Conservation (phyloP, 2,113 vertebrate genomes). For the Pseudolaguvia tuberculata region DNA sequence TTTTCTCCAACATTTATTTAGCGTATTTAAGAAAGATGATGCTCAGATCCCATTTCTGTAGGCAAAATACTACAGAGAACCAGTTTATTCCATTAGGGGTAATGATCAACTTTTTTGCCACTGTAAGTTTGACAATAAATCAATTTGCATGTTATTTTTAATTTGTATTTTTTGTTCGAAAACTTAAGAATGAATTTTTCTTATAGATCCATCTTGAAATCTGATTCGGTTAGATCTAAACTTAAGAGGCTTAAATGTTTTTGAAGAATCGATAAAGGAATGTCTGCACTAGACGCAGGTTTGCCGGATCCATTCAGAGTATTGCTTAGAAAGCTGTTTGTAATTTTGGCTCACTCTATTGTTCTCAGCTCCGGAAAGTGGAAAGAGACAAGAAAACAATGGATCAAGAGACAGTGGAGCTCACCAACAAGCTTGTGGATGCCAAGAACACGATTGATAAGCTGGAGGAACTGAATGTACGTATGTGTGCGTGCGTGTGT, state of each 20-base stretch:
- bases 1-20: too few relatives aligned
- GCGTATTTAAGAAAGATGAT: too few relatives aligned
- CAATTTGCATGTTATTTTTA: too few relatives aligned
- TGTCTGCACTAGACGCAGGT: background rate
- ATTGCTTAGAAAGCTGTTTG: background rate
- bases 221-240: constrained; percentile 14
- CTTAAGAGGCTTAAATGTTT: background rate
- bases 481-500: constrained; percentile 39
- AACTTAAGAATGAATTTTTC: too few relatives aligned
- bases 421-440: constrained; percentile 94
- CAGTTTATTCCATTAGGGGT: too few relatives aligned
- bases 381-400: constrained; percentile 93
- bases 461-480: constrained; percentile 92
- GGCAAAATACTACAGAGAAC: too few relatives aligned
- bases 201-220: background rate
- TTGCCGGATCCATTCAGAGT: background rate
- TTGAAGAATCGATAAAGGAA: constrained; percentile 22
- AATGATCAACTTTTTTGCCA: too few relatives aligned
- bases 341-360: constrained; percentile 15
- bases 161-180: background rate
- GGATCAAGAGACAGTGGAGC: constrained; percentile 96
- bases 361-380: constrained; percentile 87
- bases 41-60: too few relatives aligned
- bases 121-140: too few relatives aligned
- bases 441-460: constrained; percentile 92